Conservation (phyloP, 2,797 vertebrate genomes). For the Chaetophractus vellerosus region DNA sequence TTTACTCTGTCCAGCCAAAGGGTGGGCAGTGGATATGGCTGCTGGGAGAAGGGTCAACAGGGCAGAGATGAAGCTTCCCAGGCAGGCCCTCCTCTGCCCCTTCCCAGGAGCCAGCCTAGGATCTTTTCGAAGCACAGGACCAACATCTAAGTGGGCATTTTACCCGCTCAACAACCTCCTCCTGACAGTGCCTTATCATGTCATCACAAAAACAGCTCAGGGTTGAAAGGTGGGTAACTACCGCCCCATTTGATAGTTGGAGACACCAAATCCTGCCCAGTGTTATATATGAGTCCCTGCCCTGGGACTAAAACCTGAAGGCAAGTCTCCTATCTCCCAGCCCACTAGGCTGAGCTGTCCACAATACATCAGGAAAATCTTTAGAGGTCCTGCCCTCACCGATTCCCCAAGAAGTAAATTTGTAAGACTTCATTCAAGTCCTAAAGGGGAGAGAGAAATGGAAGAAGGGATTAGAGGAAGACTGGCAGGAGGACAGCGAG, state of each 20-base stretch:
- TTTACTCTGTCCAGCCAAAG: background rate
- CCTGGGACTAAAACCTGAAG: background rate
- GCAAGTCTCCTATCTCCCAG: background rate
- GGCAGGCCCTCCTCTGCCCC: background rate
- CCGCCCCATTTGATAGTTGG: background rate
- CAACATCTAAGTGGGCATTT: background rate
- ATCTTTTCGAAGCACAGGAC: background rate
- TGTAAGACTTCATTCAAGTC: background rate
- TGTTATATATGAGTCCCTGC: background rate
- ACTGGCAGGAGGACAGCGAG: background rate
- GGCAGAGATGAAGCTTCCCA: background rate
- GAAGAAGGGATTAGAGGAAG: background rate
- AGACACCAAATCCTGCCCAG: background rate
- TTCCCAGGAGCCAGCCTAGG: background rate
- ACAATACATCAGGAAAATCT: background rate
- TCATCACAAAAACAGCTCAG: background rate
- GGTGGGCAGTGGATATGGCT: background rate
- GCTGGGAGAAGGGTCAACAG: background rate
- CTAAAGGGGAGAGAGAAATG: background rate
- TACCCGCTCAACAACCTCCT: background rate
- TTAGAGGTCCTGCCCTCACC: background rate
- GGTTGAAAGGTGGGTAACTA: background rate
- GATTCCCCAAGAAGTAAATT: background rate
- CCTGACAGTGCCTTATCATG: background rate
- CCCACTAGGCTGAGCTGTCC: background rate